Evolutionary conservation across 2,888 invertebrate genomes (phyloP).

Genomic region (Sthenelais limicola): DNA sequence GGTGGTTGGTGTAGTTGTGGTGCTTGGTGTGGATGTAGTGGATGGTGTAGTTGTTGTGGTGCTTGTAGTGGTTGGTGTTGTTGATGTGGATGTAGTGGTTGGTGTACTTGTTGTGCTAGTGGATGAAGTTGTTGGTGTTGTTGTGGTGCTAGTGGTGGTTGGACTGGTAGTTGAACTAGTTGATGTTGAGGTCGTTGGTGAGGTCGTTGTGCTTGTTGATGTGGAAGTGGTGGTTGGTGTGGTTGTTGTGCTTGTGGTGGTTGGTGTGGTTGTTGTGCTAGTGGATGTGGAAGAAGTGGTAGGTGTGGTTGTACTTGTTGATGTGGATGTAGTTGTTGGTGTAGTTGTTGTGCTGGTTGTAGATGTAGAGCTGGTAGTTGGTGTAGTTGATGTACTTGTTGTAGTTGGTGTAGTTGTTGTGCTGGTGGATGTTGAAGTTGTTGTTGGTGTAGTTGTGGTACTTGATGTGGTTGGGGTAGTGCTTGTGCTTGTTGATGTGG

Average conservation of each 20-base stretch:
- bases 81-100: neutral
- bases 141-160: neutral
- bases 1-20: conserved; percentile 6
- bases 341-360: conserved; percentile 2
- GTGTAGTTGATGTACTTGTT: no score
- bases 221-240: neutral
- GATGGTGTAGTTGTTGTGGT: neutral
- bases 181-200: conserved; percentile 22
- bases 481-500: no score
- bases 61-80: neutral
- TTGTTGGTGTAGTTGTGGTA: conserved; percentile 1
- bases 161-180: neutral
- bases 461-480: conserved; percentile 15
- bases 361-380: no score
- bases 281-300: neutral
- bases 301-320: neutral
- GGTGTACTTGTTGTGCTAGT: neutral
- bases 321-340: no score
- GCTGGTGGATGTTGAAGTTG: neutral
- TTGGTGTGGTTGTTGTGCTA: no score
- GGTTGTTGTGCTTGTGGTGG: no score
- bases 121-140: neutral
- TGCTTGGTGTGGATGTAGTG: no score
- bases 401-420: neutral
- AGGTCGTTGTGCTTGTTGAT: neutral